Percentiles rank a stretch among this genome's conserved stretches.
Evolutionary conservation across 2,888 invertebrate species (phyloP).

Genomic region (Ormyrus pomaceus): DNA sequence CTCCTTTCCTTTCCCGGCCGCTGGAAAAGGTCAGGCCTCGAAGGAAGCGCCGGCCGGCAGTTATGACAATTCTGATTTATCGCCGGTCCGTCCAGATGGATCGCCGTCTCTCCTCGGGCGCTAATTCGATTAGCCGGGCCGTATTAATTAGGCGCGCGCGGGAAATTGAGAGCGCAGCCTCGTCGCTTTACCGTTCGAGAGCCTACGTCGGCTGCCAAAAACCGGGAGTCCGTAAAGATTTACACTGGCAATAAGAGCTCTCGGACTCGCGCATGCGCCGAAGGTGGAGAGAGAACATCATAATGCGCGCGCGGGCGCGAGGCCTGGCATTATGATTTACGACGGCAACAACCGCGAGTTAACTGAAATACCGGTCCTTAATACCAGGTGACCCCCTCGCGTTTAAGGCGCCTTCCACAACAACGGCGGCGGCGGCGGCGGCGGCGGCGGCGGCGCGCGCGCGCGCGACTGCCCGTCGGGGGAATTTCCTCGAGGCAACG

Average conservation of each 20-base stretch:
- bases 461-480: slow-evolving; percentile 7
- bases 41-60: neutral
- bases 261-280: slow-evolving; percentile 14
- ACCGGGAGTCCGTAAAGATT: slow-evolving; percentile 58
- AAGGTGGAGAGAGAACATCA: neutral
- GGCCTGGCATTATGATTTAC: slow-evolving; percentile 60
- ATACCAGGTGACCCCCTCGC: slow-evolving; percentile 58
- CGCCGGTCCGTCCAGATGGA: neutral
- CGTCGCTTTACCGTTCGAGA: neutral
- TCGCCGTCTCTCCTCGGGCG: too few relatives aligned
- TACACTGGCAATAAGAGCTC: slow-evolving; percentile 54
- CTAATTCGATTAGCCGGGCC: too few relatives aligned
- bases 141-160: too few relatives aligned
- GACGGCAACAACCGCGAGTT: slow-evolving; percentile 59
- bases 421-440: neutral
- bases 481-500: slow-evolving; percentile 51
- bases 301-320: slow-evolving; percentile 4
- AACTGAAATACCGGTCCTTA: slow-evolving; percentile 61
- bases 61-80: slow-evolving; percentile 22
- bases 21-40: neutral
- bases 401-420: slow-evolving; percentile 53
- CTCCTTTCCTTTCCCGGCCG: neutral
- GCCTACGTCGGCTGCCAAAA: slow-evolving; percentile 17
- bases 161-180: neutral
- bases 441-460: slow-evolving; percentile 7